These are phyloP conservation scores for Acrossocheilus fasciatus DNA, from an alignment of 2,797 vertebrate genomes.

Conservation along the genomic window DNA sequence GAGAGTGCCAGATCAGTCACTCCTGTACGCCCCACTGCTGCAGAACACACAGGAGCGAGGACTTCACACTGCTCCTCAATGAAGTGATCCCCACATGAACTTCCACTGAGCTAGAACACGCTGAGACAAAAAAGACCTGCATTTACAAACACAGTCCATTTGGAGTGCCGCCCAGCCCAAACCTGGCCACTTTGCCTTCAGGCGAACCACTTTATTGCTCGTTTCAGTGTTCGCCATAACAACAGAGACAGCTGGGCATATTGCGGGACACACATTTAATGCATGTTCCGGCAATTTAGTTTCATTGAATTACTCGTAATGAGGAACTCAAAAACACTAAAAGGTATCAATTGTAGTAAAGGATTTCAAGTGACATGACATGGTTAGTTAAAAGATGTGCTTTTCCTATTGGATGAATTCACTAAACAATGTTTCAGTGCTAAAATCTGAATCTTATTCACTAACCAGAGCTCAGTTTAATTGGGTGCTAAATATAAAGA, in stretches of 20 bases:
- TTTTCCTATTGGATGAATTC: neutral
- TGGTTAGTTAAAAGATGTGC: neutral
- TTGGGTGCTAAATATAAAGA: neutral
- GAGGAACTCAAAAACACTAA: constrained; percentile 7
- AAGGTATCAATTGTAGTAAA: constrained; percentile 2
- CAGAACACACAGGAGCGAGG: constrained; percentile 55
- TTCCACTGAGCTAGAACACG: constrained; percentile 62
- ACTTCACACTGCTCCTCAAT: constrained; percentile 64
- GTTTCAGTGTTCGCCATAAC: constrained; percentile 59
- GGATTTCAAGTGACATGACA: constrained; percentile 19
- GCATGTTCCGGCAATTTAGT: constrained; percentile 54
- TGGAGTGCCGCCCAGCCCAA: constrained; percentile 49
- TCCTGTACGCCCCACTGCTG: constrained; percentile 63
- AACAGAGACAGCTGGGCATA: constrained; percentile 66
- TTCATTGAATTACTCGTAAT: constrained; percentile 37
- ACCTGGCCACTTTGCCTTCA: constrained; percentile 60
- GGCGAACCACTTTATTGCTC: constrained; percentile 65
- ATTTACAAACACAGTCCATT: constrained; percentile 61
- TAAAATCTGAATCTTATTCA: neutral
- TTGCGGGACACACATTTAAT: constrained; percentile 56
- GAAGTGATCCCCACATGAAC: constrained; percentile 65
- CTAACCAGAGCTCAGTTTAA: neutral
- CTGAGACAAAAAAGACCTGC: constrained; percentile 65
- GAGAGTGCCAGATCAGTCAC: constrained; percentile 76
- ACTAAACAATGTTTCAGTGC: neutral